These are phyloP conservation scores for Synanceia verrucosa DNA, from an alignment of 2,797 vertebrate species.

Conservation along the genomic window DNA sequence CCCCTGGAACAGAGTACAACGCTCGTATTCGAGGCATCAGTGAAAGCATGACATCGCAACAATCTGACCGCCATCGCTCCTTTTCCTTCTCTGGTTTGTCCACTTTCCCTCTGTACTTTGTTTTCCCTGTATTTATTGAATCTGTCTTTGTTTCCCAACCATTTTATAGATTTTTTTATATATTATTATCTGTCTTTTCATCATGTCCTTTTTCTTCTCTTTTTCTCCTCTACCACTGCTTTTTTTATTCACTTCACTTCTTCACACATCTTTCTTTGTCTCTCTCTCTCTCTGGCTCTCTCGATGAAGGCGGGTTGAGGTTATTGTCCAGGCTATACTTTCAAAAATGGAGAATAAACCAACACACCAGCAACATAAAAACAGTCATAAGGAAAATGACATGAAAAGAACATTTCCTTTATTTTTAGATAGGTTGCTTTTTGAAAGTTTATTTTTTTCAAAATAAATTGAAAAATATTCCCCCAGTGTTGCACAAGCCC, in stretches of 20 bases:
- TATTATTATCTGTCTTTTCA: conserved; percentile 14
- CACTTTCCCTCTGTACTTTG: conserved; percentile 54
- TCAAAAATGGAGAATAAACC: background rate
- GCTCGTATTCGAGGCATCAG: conserved; percentile 85
- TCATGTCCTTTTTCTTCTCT: background rate
- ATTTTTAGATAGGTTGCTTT: background rate
- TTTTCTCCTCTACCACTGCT: background rate
- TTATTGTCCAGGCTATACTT: background rate
- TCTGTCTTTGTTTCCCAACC: conserved; percentile 9
- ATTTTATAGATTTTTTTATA: background rate
- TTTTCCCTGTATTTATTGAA: conserved; percentile 19
- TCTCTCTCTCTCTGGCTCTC: background rate
- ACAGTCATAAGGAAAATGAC: background rate
- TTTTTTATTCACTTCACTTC: background rate
- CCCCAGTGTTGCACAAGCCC: background rate
- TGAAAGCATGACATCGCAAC: conserved; percentile 79
- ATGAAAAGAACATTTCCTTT: background rate
- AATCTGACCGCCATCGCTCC: conserved; percentile 89
- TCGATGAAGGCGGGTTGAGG: background rate
- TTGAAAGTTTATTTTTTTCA: background rate
- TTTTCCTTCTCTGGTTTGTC: conserved; percentile 94
- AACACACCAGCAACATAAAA: background rate
- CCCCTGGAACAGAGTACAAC: conserved; percentile 83
- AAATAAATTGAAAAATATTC: background rate
- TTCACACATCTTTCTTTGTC: background rate